Evolutionary conservation across 2,888 invertebrate species (phyloP).

Genomic region (Chymomyza fuscimana): DNA sequence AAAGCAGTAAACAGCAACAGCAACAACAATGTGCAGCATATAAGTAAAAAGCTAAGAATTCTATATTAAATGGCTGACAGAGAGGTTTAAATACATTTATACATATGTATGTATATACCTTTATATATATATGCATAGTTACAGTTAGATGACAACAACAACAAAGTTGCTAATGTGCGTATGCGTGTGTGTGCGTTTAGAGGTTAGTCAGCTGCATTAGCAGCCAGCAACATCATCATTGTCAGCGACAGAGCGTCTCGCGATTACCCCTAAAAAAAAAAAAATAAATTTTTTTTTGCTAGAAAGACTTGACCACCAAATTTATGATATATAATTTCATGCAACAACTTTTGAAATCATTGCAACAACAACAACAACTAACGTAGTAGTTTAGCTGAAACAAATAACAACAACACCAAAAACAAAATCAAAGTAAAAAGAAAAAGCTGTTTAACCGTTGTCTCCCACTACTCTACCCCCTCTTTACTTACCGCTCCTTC

Average conservation of each 20-base stretch:
- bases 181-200: slow-evolving; percentile 32
- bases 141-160: neutral
- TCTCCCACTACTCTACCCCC: slow-evolving; percentile 67
- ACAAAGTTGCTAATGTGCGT: slow-evolving; percentile 31
- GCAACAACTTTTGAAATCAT: slow-evolving; percentile 11
- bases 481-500: slow-evolving; percentile 24
- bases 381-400: slow-evolving; percentile 69
- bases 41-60: neutral
- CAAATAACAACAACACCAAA: slow-evolving; percentile 55
- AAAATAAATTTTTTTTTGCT: neutral
- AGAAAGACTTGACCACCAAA: neutral
- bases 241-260: slow-evolving; percentile 62
- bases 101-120: too few relatives aligned
- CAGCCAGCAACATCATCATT: slow-evolving; percentile 69
- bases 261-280: neutral
- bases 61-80: neutral
- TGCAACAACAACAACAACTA: slow-evolving; percentile 52
- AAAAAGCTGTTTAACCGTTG: slow-evolving; percentile 69
- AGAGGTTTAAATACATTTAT: too few relatives aligned
- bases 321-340: neutral
- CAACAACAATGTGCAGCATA: slow-evolving; percentile 29
- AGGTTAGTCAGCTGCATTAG: slow-evolving; percentile 30
- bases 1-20: slow-evolving; percentile 21
- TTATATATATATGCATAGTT: neutral
- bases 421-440: neutral